Conservation (phyloP, 2,113 vertebrate genomes). For the Calypte anna region DNA sequence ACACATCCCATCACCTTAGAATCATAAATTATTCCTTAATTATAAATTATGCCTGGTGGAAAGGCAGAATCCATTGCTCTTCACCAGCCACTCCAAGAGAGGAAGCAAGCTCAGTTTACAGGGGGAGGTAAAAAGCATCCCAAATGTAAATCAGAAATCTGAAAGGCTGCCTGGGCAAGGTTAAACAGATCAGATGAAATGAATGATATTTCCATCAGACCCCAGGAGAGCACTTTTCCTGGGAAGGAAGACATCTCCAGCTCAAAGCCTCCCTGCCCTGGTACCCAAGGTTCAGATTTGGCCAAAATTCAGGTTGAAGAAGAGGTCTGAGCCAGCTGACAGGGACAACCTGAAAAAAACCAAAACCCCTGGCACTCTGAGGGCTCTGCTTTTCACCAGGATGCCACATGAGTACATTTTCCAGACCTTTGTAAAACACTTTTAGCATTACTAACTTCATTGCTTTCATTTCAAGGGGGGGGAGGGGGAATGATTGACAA, state of each 20-base stretch:
- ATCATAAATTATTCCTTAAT: neutral
- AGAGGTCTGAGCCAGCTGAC: neutral
- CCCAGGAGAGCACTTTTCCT: neutral
- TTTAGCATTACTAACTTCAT: neutral
- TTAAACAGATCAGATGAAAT: neutral
- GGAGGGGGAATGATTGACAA: neutral
- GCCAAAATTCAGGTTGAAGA: neutral
- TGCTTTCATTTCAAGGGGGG: neutral
- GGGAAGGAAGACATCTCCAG: neutral
- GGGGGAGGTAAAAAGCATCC: neutral
- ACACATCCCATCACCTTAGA: neutral
- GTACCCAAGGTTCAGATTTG: neutral
- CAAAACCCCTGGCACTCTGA: neutral
- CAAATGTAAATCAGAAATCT: neutral
- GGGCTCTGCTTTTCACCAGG: neutral
- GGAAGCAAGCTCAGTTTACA: neutral
- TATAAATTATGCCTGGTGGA: neutral
- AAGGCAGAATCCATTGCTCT: neutral
- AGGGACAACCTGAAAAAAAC: neutral
- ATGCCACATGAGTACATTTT: neutral
- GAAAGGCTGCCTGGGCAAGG: neutral
- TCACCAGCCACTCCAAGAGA: neutral
- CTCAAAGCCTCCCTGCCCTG: neutral
- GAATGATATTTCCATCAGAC: neutral
- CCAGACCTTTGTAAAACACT: neutral